Base-by-base conservation (phyloP, 1,140 invertebrate genomes). In the Brachionus paranguensis region DNA sequence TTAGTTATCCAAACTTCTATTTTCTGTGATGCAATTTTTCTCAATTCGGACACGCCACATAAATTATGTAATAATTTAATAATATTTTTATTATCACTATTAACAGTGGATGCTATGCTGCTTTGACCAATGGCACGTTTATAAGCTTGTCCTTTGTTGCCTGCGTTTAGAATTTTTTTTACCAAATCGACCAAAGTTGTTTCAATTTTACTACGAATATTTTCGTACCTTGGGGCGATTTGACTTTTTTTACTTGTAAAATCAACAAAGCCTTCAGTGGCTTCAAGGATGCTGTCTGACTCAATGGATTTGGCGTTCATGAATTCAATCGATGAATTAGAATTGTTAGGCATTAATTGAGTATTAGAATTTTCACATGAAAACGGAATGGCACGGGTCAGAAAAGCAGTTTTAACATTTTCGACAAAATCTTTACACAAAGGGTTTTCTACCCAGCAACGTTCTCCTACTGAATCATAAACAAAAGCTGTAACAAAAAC, bases 1-100 rank as follows among this genome's bases (percentile, higher is more conserved):
- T 97, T 97, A 87, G 97, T 95, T 33, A 99, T 90, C 96, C 96
- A 98, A 84, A 94, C 92, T 89, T 99, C 96, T 1, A 98, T 89
- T 27, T 94, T 92, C 12, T 93, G 93, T 8, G 94, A 93, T 8
- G 94, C 93, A 64, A 95, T 92, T 72, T 93, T 91, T 33, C 96
- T 91, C 60, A 96, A 93, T 88, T 96, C 95, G 1, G 92, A 92
- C 83, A 96, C 92, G 0, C 96, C 96, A 86, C 94, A 94, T 0
- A 94, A 92, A 0, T 93, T 93, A 0, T 94, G 93, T 24, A 97
- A 89, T 60, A 97, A 91, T 84, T 94, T 93, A 0, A 98, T 91
- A 84, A 96, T 94, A 86, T 96, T 96, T 72, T 94, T 68, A 50
- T 37, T 83, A 17, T 83, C 81, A 68, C 5, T 14, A 17, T 70